Conservation (phyloP, 2,888 invertebrate species). For the Trichogramma evanescens region DNA sequence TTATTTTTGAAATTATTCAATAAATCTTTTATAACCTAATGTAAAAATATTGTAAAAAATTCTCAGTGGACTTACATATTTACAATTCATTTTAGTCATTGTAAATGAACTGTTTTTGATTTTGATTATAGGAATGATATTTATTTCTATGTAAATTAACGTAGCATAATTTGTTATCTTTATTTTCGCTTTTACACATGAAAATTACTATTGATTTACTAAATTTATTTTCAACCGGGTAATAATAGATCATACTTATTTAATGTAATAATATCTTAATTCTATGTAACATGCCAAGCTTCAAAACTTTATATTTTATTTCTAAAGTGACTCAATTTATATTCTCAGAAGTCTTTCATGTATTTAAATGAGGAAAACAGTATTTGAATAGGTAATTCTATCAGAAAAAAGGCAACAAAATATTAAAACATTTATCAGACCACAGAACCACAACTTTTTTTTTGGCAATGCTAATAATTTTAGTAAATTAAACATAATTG, state of each 20-base stretch:
- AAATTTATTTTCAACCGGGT: constrained; percentile 56
- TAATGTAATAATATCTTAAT: too few species aligned
- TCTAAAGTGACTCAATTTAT: background rate
- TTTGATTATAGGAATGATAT: constrained; percentile 61
- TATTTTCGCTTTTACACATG: constrained; percentile 64
- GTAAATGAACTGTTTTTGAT: too few species aligned
- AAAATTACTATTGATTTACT: constrained; percentile 75
- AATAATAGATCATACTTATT: too few species aligned
- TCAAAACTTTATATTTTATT: too few species aligned
- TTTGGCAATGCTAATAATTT: constrained; percentile 66
- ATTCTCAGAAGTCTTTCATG: background rate
- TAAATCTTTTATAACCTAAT: constrained; percentile 50
- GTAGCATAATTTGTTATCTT: constrained; percentile 60
- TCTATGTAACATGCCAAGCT: too few species aligned
- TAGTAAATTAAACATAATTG: constrained; percentile 49
- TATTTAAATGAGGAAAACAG: background rate
- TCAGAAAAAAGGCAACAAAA: constrained; percentile 57
- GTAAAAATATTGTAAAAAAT: constrained; percentile 23
- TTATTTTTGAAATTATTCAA: constrained; percentile 67
- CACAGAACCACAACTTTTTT: constrained; percentile 56
- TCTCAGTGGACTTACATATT: constrained; percentile 25
- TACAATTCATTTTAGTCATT: too few species aligned
- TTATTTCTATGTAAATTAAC: constrained; percentile 73
- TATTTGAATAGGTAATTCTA: constrained; percentile 54
- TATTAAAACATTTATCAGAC: constrained; percentile 62